Evolutionary conservation across 2,113 vertebrate species (phyloP), one percentile per base, ranked within the genome.

Genomic region (Aplodontia rufa): DNA sequence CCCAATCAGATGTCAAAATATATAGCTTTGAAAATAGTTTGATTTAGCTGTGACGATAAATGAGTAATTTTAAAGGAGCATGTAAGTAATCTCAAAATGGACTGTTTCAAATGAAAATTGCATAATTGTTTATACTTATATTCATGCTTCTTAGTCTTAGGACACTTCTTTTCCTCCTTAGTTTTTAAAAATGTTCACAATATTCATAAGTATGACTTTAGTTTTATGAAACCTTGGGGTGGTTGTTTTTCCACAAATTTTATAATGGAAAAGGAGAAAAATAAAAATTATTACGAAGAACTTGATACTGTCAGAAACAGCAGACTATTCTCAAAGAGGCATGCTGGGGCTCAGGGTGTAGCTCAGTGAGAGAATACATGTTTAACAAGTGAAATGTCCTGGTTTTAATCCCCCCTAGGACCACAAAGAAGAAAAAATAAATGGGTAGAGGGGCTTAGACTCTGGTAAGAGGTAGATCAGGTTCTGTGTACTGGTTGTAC

Each of bases 231-330:
- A 62, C 5, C 16, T 55, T 90, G 8, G n/a, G 13, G 24, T 79
- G 24, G 45, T 87, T 79, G 24, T 69, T 81, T 90, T 94, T 80
- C 32, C 24, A 47, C 42, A n/a, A 62, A 72, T 83, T 75, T 95
- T 93, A 55, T 42, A 82, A 66, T 88, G 68, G 55, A 82, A 85
- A 90, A 45, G 87, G 47, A 97, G 51, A 66, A 91, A 93, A 72
- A 71, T 85, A 69, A 51, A 28, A 49, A 58, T 80, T 93, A 19
- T 75, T 84, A 5, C 32, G 49, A 32, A 82, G 87, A 80, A 51
- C n/a, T 28, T 84, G 55, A 47, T 82, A 45, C 51, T 90, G 80
- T 87, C 8, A 78, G 53, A 35, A 72, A 42, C 37, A 40, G 42
- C 49, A 28, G 55, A 17, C 42, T 84, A 12, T 49, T 17, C 51